Evolutionary conservation across 2,888 invertebrate genomes (phyloP).

Genomic region (Eledona agricola): DNA sequence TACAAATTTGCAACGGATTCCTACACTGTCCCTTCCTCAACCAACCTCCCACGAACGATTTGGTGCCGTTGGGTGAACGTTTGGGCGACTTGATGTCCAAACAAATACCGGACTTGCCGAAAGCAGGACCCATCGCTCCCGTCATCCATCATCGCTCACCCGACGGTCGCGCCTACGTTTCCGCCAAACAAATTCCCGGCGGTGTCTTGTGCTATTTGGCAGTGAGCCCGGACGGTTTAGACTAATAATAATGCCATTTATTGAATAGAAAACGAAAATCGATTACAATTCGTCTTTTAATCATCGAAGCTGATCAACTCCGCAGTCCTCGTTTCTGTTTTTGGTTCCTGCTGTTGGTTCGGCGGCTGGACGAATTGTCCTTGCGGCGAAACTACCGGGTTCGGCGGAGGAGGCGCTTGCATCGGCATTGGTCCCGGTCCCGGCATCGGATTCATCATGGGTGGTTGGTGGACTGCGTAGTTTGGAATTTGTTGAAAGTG

Average conservation of each 20-base stretch:
- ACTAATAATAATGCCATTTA: slow-evolving; percentile 32
- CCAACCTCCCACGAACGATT: slow-evolving; percentile 60
- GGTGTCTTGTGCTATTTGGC: slow-evolving; percentile 68
- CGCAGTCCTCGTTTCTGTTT: slow-evolving; percentile 70
- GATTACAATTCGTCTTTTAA: slow-evolving; percentile 59
- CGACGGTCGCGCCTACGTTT: slow-evolving; percentile 66
- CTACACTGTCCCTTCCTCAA: slow-evolving; percentile 64
- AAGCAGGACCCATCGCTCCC: slow-evolving; percentile 65
- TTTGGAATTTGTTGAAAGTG: slow-evolving; percentile 42
- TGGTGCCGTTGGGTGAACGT: slow-evolving; percentile 63
- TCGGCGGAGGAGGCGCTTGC: slow-evolving; percentile 24
- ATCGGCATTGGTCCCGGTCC: slow-evolving; percentile 24
- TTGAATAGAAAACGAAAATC: slow-evolving; percentile 24
- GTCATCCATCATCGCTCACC: slow-evolving; percentile 64
- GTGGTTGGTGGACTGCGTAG: slow-evolving; percentile 46
- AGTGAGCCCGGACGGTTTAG: slow-evolving; percentile 63
- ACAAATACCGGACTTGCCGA: slow-evolving; percentile 63
- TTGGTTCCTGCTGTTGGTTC: slow-evolving; percentile 50
- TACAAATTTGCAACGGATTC: slow-evolving; percentile 63
- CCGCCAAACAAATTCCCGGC: slow-evolving; percentile 65
- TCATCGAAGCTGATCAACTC: slow-evolving; percentile 83
- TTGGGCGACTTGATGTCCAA: slow-evolving; percentile 61
- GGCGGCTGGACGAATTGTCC: slow-evolving; percentile 40
- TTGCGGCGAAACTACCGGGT: slow-evolving; percentile 41
- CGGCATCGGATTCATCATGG: slow-evolving; percentile 44